Percentiles rank a stretch among this genome's conserved stretches.
Evolutionary conservation across 92 coral and sea anemone genomes (phyloP).

Genomic region (Zoanthus sociatus): DNA sequence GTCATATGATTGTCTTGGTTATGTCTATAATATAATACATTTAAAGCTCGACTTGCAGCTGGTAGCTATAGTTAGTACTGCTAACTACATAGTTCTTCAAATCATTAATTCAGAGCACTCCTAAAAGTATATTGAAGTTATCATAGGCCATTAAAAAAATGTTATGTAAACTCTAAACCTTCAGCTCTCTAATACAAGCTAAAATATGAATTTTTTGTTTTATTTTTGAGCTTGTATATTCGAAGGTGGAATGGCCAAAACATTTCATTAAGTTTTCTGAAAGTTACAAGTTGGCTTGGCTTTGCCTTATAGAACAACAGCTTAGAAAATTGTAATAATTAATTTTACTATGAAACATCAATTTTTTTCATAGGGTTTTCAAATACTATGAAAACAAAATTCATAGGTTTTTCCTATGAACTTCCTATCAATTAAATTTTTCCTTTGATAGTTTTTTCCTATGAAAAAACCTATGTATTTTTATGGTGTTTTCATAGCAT

Average conservation of each 20-base stretch:
- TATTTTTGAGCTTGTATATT: background rate
- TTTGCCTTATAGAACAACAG: background rate
- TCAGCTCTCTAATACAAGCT: background rate
- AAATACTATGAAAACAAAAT: background rate
- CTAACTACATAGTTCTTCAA: background rate
- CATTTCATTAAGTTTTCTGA: background rate
- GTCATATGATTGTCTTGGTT: conserved; percentile 3
- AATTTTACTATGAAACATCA: background rate
- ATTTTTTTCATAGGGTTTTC: conserved; percentile 5
- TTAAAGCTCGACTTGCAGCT: background rate
- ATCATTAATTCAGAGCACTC: background rate
- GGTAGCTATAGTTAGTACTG: background rate
- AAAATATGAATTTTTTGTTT: background rate
- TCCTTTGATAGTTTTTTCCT: no score
- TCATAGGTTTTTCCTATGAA: no score
- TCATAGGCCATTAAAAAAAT: background rate
- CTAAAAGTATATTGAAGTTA: background rate
- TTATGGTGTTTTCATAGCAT: conserved; percentile 16
- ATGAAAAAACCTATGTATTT: background rate
- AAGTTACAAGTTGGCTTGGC: background rate
- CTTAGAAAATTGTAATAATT: no score
- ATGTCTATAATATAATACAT: background rate
- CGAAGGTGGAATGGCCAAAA: background rate
- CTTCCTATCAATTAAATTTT: no score
- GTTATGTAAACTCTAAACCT: background rate